Evolutionary conservation across 2,797 vertebrate genomes (phyloP).

Genomic region (Myotis planiceps): DNA sequence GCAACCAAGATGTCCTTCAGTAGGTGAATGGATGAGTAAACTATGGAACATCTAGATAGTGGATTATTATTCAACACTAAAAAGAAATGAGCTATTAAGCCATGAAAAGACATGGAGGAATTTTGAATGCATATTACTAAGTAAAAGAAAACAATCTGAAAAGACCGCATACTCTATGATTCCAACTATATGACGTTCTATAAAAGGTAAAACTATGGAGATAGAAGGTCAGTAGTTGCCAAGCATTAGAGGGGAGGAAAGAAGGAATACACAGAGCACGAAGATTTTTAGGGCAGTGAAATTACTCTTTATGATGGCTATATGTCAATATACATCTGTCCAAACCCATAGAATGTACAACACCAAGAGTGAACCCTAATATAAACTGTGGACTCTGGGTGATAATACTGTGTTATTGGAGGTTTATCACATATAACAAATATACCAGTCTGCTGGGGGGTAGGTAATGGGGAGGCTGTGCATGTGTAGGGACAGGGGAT

Average conservation of each 20-base stretch:
- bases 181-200: background rate
- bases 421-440: background rate
- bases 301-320: background rate
- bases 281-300: background rate
- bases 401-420: background rate
- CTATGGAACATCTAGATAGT: background rate
- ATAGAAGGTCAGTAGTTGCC: background rate
- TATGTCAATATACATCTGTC: background rate
- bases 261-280: background rate
- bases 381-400: background rate
- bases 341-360: background rate
- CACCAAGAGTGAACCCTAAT: background rate
- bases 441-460: background rate
- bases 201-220: background rate
- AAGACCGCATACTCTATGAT: background rate
- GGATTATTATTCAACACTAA: background rate
- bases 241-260: background rate
- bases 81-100: background rate
- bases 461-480: background rate
- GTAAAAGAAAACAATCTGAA: background rate
- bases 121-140: background rate
- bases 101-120: background rate
- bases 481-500: background rate
- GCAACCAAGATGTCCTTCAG: background rate
- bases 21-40: background rate